phyloP scores from a whole-genome alignment of 2,113 vertebrate genomes.

The Tachycineta bicolor region DNA sequence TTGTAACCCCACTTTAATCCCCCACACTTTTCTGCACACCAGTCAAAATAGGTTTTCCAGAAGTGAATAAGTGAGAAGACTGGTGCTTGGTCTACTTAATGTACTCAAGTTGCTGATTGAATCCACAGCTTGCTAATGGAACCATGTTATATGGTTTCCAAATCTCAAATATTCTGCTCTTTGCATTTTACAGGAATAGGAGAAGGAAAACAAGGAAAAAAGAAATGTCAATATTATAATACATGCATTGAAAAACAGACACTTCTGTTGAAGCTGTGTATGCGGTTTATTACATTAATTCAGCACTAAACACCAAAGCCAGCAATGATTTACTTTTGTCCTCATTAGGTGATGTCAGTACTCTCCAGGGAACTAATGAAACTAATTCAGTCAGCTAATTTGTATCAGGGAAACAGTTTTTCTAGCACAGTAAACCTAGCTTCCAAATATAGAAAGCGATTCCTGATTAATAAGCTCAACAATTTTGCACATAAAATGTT shows the following conservation, averaged over 20 bases:
- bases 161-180: constrained; percentile 3
- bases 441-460: constrained; percentile 26
- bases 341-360: constrained; percentile 30
- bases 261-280: neutral
- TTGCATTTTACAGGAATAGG: constrained; percentile 18
- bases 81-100: neutral
- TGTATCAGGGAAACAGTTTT: constrained; percentile 22
- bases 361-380: neutral
- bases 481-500: neutral
- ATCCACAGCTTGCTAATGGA: constrained; percentile 30
- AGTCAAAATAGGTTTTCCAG: constrained; percentile 51
- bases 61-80: neutral
- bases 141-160: neutral
- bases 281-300: constrained; percentile 33
- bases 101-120: constrained; percentile 18
- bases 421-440: neutral
- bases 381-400: constrained; percentile 17
- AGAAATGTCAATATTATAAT: neutral
- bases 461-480: neutral
- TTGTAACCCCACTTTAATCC: constrained; percentile 25
- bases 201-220: neutral
- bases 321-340: neutral
- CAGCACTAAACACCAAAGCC: neutral
- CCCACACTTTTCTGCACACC: constrained; percentile 20
- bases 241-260: constrained; percentile 35